Evolutionary conservation across 2,113 vertebrate species (phyloP).

Genomic region (Oplegnathus fasciatus): DNA sequence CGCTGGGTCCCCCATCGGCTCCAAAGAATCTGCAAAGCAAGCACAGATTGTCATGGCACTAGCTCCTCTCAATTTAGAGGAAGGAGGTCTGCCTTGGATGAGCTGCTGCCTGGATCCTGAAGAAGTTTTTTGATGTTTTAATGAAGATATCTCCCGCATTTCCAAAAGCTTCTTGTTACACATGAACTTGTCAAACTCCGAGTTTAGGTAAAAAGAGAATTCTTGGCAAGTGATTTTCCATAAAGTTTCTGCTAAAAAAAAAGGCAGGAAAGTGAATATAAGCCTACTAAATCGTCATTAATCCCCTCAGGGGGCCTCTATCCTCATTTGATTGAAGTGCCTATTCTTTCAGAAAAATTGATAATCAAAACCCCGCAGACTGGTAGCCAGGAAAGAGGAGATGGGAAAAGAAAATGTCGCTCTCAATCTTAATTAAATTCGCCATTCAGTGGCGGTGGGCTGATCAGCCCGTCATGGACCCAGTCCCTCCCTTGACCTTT

Average conservation of each 20-base stretch:
- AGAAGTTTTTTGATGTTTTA: constrained; percentile 74
- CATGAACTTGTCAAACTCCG: constrained; percentile 60
- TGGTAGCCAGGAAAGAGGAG: constrained; percentile 35
- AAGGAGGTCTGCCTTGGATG: constrained; percentile 65
- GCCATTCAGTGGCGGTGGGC: constrained; percentile 45
- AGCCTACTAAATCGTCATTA: constrained; percentile 64
- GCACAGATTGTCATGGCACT: constrained; percentile 69
- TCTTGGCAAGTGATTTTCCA: constrained; percentile 59
- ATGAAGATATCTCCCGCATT: constrained; percentile 68
- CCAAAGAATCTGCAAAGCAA: constrained; percentile 79
- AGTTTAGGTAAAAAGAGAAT: constrained; percentile 74
- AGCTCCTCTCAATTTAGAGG: constrained; percentile 66
- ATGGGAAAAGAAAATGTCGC: constrained; percentile 63
- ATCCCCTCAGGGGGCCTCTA: constrained; percentile 54
- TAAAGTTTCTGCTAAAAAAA: constrained; percentile 64
- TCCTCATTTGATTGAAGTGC: constrained; percentile 61
- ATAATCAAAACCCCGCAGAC: constrained; percentile 68
- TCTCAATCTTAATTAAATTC: constrained; percentile 80
- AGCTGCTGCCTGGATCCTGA: constrained; percentile 57
- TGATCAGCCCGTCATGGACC: constrained; percentile 47
- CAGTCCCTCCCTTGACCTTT: constrained; percentile 75
- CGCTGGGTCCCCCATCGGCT: constrained; percentile 60
- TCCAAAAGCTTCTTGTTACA: constrained; percentile 63
- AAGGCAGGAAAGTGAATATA: constrained; percentile 57
- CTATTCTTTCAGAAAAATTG: constrained; percentile 74